These are phyloP conservation scores for Paracanthobrama guichenoti DNA, from an alignment of 2,113 vertebrate species.

Conservation along the genomic window DNA sequence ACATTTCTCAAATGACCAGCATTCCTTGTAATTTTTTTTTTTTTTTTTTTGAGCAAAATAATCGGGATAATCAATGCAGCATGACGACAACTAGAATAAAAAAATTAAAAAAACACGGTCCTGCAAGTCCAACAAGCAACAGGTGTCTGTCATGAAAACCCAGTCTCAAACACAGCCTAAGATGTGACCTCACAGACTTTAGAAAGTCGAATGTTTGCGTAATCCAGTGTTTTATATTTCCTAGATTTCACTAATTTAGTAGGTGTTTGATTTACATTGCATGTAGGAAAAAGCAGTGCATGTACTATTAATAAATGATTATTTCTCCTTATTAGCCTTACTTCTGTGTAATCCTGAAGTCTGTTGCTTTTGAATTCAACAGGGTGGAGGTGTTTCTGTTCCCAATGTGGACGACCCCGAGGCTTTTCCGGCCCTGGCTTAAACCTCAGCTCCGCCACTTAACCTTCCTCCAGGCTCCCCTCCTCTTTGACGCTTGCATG, in stretches of 20 bases:
- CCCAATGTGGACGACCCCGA: conserved; percentile 98
- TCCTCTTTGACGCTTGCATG: conserved; percentile 98
- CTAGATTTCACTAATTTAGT: background rate
- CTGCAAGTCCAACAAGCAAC: too few relatives aligned
- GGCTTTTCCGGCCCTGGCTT: conserved; percentile 97
- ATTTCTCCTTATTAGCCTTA: background rate
- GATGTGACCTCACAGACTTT: background rate
- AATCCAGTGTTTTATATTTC: background rate
- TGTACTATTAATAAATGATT: background rate
- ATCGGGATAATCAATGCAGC: too few relatives aligned
- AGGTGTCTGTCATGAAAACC: too few relatives aligned
- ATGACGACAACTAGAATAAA: too few relatives aligned
- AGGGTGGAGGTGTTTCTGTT: conserved; percentile 92
- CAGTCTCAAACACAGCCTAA: too few relatives aligned
- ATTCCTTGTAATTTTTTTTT: too few relatives aligned
- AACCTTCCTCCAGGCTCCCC: conserved; percentile 79
- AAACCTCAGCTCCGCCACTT: conserved; percentile 78
- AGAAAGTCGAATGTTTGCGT: background rate
- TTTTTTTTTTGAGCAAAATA: too few relatives aligned
- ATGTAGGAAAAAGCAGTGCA: background rate
- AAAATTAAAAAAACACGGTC: too few relatives aligned
- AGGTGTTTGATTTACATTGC: background rate
- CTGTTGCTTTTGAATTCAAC: conserved; percentile 56
- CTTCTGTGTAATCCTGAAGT: background rate
- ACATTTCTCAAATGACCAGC: too few relatives aligned